Base-by-base conservation (phyloP, 2,797 vertebrate genomes). In the Astyanax mexicanus region DNA sequence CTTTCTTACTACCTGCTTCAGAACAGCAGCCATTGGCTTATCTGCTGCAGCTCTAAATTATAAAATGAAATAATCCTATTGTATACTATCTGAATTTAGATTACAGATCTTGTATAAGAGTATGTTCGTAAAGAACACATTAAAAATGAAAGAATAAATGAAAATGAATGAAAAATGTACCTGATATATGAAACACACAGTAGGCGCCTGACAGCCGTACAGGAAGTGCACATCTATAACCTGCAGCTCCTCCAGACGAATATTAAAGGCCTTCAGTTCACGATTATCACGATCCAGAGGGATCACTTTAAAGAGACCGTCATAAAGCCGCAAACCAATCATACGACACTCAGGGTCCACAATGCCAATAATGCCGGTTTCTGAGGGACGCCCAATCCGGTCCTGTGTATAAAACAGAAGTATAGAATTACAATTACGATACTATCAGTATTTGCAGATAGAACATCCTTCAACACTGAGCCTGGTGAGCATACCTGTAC, bases 171-270 rank as follows among this genome's bases (percentile, higher is more conserved):
- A n/a, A n/a, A n/a, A n/a, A 13, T 1, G 1, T 88, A 98, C 97
- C 96, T 99, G 98, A 85, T 99, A 99, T 75, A 99, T 98, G 35
- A 99, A 99, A 89, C 98, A 99, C 89, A 99, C 97, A 3, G 98
- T 99, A 0, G 98, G 98, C 3, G 96, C 96, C 84, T 97, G 97
- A 81, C 98, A 99, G 72, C 96, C 96, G 0, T 97, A 98, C 0
- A 99, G 90, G 84, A 99, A 99, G 83, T 99, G 98, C 27, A 98
- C 98, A 0, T 99, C 98, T 3, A 99, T 99, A 86, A 99, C 98
- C 55, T 99, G 97, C 57, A 99, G 91, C 85, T 99, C 98, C 80
- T 99, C 98, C 78, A 99, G 91, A 13, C 98, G 94, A 75, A 99
- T 99, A 88, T 99, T 99, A 79, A 99, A 99, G 35, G 98, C 98